Conservation (phyloP, 2,797 vertebrate species). For the Melanotaenia maccullochi region DNA sequence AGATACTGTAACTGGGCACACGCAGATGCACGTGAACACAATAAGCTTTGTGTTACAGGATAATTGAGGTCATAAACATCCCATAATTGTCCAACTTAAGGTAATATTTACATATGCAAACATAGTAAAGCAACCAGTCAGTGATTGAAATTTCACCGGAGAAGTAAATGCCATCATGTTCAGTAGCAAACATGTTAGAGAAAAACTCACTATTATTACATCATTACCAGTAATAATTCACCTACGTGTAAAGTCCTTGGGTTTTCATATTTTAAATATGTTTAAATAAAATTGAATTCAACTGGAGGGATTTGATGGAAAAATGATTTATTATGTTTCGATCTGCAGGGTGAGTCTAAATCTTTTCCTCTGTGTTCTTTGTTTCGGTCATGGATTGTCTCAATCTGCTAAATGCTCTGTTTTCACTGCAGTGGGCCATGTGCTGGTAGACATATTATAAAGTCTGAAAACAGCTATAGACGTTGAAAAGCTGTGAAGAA, state of each 20-base stretch:
- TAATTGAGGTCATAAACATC: conserved; percentile 27
- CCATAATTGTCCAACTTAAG: neutral
- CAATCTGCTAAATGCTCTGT: neutral
- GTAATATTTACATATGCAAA: conserved; percentile 19
- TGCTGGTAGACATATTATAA: neutral
- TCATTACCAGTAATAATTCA: neutral
- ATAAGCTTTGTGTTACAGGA: conserved; percentile 29
- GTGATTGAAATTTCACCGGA: neutral
- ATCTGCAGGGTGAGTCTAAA: neutral
- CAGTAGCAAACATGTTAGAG: neutral
- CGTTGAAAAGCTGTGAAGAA: neutral
- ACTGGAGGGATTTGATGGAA: neutral
- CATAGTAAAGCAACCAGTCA: neutral
- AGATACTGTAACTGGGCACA: conserved; percentile 8
- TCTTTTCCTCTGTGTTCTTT: neutral
- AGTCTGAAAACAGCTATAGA: neutral
- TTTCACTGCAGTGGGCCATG: neutral
- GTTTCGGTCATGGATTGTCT: neutral
- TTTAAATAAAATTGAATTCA: neutral
- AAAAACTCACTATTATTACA: neutral
- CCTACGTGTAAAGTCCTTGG: neutral
- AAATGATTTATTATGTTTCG: no score
- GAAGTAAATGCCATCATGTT: neutral
- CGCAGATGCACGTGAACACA: conserved; percentile 9
- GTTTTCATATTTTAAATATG: neutral